These are phyloP conservation scores for Octodon degus DNA, from an alignment of 2,113 vertebrate species.

Conservation along the genomic window DNA sequence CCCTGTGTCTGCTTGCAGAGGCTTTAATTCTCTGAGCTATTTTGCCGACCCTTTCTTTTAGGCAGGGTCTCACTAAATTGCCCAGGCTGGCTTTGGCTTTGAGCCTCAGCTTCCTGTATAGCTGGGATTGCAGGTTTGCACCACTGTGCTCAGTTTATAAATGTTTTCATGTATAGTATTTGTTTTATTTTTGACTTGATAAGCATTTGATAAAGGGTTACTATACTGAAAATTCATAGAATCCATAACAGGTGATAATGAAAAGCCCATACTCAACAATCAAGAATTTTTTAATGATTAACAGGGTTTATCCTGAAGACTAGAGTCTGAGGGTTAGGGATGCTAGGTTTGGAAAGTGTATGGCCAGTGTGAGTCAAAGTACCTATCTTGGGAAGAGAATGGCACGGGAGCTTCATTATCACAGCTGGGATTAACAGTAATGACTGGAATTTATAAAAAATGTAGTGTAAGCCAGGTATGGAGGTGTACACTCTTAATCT, in stretches of 20 bases:
- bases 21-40: too few relatives aligned
- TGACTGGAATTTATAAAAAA: background rate
- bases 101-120: background rate
- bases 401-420: background rate
- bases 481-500: background rate
- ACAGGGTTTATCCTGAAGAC: background rate
- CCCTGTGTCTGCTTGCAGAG: too few relatives aligned
- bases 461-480: background rate
- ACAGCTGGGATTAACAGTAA: background rate
- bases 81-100: background rate
- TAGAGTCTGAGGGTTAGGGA: slow-evolving; percentile 2
- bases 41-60: background rate
- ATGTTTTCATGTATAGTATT: slow-evolving; percentile 8
- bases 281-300: background rate
- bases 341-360: slow-evolving; percentile 9
- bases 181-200: background rate
- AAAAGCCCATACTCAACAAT: background rate
- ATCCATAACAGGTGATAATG: background rate
- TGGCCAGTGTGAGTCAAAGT: background rate
- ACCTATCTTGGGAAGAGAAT: slow-evolving; percentile 15
- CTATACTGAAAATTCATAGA: background rate
- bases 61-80: background rate
- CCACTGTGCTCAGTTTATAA: background rate
- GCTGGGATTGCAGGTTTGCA: background rate
- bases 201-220: background rate